Base-by-base conservation (phyloP, 2,113 vertebrate species). In the Collichthys lucidus region DNA sequence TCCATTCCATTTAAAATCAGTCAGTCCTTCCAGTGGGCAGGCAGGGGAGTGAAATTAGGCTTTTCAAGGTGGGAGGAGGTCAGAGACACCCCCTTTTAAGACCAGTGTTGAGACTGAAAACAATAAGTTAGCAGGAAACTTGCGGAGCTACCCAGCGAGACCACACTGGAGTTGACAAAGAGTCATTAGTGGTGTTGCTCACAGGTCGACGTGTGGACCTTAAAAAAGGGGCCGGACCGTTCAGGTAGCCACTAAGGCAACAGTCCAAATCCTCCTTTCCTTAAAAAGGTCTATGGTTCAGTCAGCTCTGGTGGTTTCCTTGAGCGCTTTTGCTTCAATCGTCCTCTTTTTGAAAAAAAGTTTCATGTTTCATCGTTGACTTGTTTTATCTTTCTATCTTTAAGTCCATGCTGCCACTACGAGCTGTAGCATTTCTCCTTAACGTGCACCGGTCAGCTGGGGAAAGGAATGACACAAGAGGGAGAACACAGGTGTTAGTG, bases 21-120 rank as follows among this genome's bases (percentile, higher is more conserved):
- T 88, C 90, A 75, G 78, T 89, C 79, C 71, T 89, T 92, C 72
- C 87, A 87, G 85, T 70, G 79, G 81, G 71, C 72, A 74, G 68
- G 61, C 57, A 16, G 67, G 49, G 70, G 75, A 72, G 57, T 72
- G 73, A 80, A 79, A 71, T 89, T 63, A 86, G 89, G 80, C 77
- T 84, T 84, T 87, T 92, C 79, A 78, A 88, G 77, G 79, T 50
- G 66, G 57, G 78, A 77, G 87, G 87, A 67, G 74, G 78, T 77
- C 57, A 59, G 31, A 76, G 82, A 74, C 75, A 55, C 89, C 89
- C 77, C 86, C 76, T 80, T 80, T 83, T 75, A 89, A 91, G 90
- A 95, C 94, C 95, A 96, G 95, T 96, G 95, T 95, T 88, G 90
- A 92, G 95, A 95, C 95, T 81, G 87, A 93, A 93, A 94, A 92